Percentiles rank a stretch among this genome's conserved stretches.
phyloP scores from a whole-genome alignment of 2,888 invertebrate genomes.

The Eumerus sabulonum region DNA sequence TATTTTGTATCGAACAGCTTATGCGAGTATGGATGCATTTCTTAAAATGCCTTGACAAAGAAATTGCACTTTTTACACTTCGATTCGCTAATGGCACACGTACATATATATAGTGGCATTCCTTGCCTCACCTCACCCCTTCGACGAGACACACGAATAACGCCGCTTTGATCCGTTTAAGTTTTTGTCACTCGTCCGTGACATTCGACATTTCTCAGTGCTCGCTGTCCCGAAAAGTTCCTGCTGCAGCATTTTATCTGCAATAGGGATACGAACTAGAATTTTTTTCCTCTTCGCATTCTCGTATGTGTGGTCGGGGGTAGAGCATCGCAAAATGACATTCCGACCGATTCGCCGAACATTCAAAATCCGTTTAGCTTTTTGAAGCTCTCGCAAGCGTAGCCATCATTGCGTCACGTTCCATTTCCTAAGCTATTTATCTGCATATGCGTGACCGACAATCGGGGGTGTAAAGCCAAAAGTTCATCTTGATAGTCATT shows the following conservation, averaged over 20 bases:
- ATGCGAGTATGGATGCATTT: conserved; percentile 5
- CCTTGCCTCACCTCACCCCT: neutral
- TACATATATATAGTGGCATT: neutral
- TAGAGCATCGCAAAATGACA: conserved; percentile 25
- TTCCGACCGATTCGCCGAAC: conserved; percentile 44
- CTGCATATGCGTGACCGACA: conserved; percentile 49
- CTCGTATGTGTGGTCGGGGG: neutral
- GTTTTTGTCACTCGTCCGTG: conserved; percentile 56
- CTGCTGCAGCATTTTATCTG: conserved; percentile 56
- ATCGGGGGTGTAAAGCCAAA: conserved; percentile 54
- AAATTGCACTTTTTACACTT: neutral
- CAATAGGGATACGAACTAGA: conserved; percentile 22
- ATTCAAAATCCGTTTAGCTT: conserved; percentile 60
- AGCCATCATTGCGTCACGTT: conserved; percentile 38
- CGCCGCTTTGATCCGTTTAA: conserved; percentile 56
- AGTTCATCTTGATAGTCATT: conserved; percentile 48
- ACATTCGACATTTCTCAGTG: conserved; percentile 37
- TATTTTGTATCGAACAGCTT: conserved; percentile 25
- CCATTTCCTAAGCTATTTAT: conserved; percentile 49
- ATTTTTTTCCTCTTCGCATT: neutral
- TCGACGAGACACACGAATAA: conserved; percentile 30
- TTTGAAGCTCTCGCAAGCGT: neutral
- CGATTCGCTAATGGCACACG: neutral
- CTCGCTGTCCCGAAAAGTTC: conserved; percentile 6
- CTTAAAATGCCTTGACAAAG: conserved; percentile 1